Percentiles rank a stretch among this genome's conserved stretches.
Evolutionary conservation across 1,140 invertebrate species (phyloP).

Genomic region (Dermatophagoides farinae): DNA sequence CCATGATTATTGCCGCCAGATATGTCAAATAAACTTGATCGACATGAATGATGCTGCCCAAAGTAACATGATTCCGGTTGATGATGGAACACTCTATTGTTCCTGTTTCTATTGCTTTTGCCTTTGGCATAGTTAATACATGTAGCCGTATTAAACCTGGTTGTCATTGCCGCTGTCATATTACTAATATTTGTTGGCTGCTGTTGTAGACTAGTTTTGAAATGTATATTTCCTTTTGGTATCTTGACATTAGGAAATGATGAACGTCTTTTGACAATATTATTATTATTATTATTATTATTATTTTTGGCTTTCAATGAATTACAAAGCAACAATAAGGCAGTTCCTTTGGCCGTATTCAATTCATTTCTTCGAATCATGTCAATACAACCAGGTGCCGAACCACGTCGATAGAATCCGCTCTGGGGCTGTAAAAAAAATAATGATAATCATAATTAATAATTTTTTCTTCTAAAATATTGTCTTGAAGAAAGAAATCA

Average conservation of each 20-base stretch:
- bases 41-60: not conserved
- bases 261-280: not conserved
- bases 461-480: not conserved
- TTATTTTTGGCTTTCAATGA: not conserved
- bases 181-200: not conserved
- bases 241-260: slow-evolving; percentile 10
- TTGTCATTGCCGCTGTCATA: not conserved
- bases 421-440: not conserved
- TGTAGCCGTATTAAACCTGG: not conserved
- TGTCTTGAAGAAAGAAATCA: not conserved
- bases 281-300: not conserved
- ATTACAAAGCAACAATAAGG: slow-evolving; percentile 12
- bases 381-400: slow-evolving; percentile 14
- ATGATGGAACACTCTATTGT: not conserved
- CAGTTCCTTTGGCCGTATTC: slow-evolving; percentile 5
- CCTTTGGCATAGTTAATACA: no score
- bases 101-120: not conserved
- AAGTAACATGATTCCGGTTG: no score
- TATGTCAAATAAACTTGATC: slow-evolving; percentile 7
- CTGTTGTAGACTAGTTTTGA: no score
- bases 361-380: slow-evolving; percentile 2
- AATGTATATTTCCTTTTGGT: not conserved
- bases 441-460: not conserved
- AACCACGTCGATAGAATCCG: slow-evolving; percentile 8
- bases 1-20: not conserved